Evolutionary conservation across 2,113 vertebrate species (phyloP).

Genomic region (Empidonax traillii): DNA sequence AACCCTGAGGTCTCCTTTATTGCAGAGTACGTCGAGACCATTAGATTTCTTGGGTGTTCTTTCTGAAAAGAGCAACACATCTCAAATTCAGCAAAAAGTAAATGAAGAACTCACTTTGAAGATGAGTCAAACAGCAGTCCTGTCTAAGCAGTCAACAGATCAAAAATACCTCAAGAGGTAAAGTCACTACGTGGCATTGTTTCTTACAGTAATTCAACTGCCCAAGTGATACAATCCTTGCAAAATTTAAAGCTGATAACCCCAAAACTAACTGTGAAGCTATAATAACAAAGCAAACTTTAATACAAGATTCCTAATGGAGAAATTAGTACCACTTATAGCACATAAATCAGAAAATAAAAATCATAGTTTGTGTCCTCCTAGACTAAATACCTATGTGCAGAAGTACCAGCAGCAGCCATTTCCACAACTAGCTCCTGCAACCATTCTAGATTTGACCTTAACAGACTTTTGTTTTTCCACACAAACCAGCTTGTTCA

Average conservation of each 20-base stretch:
- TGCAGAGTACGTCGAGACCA: not conserved
- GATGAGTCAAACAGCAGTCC: not conserved
- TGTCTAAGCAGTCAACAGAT: not conserved
- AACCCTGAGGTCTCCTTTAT: not conserved
- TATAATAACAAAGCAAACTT: not conserved
- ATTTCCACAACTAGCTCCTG: not conserved
- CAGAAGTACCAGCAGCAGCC: not conserved
- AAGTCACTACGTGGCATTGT: not conserved
- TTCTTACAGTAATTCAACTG: not conserved
- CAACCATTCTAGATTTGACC: not conserved
- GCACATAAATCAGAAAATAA: not conserved
- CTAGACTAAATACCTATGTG: not conserved
- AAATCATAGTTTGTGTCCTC: not conserved
- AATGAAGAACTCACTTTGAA: not conserved
- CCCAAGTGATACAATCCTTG: not conserved
- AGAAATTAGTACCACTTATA: not conserved
- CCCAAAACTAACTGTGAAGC: not conserved
- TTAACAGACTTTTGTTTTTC: not conserved
- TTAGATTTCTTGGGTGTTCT: not conserved
- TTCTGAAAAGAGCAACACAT: not conserved
- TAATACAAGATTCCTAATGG: rapidly evolving
- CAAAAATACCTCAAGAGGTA: not conserved
- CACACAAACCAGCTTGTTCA: not conserved
- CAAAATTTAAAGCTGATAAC: not conserved
- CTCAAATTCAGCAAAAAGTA: not conserved